Percentiles rank a stretch among this genome's conserved stretches.
Evolutionary conservation across 2,113 vertebrate genomes (phyloP).

Genomic region (Sclerurus mexicanus): DNA sequence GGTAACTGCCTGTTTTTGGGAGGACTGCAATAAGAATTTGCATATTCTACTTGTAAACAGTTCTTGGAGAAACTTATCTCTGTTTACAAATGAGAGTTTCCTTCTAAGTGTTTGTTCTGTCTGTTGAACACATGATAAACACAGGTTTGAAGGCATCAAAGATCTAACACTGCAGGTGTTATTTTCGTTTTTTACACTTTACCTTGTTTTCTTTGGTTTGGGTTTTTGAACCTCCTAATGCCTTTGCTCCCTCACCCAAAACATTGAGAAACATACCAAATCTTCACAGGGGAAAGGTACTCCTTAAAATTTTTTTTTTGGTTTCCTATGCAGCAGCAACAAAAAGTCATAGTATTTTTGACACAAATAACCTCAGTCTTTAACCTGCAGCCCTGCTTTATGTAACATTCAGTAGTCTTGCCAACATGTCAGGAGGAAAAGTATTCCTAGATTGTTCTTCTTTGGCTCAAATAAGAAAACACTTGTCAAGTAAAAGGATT

Average conservation of each 20-base stretch:
- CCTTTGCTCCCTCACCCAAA: neutral
- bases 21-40: neutral
- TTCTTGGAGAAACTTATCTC: neutral
- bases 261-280: neutral
- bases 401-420: accelerated
- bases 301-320: neutral
- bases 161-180: neutral
- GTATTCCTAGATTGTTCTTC: neutral
- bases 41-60: neutral
- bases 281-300: neutral
- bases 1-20: neutral
- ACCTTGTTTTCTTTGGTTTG: neutral
- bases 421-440: neutral
- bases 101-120: neutral
- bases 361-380: neutral
- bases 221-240: neutral
- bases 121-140: neutral
- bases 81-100: neutral
- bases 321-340: neutral
- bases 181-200: neutral
- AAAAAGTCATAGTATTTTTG: neutral
- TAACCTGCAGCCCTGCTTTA: neutral
- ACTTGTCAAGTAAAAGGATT: neutral
- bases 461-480: neutral
- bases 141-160: neutral